Base-by-base conservation (phyloP, 2,113 vertebrate genomes). In the Lagenorhynchus albirostris region DNA sequence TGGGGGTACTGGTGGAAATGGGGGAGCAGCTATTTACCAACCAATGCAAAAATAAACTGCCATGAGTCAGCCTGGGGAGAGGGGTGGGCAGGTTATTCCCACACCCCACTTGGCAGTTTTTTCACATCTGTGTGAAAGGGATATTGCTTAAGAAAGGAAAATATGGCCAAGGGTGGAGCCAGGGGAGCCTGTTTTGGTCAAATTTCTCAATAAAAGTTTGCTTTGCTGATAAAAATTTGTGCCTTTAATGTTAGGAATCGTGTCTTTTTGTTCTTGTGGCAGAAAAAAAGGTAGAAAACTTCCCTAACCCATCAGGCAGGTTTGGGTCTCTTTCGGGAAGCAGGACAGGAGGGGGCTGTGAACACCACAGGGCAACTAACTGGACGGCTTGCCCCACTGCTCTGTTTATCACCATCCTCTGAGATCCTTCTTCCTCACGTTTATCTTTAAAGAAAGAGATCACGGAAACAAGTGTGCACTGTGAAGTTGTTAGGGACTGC, bases 131-230 rank as follows among this genome's bases (percentile, higher is more conserved):
- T 91, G 95, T 84, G 63, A 96, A 97, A 98, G 96, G 89, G 87
- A 53, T 79, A 89, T 95, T 97, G 95, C 94, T 92, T 92, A 94
- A 97, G 92, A 82, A 94, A 80, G 76, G 84, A 94, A 93, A 97
- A 84, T 10, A 65, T 70, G 86, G 83, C 12, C 2, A 41, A 38
- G 80, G 94, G 76, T 36, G 65, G 93, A 71, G 41, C 73, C 44
- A 50, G 47, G 67, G 55, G 71, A 85, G 44, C 47, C 65, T 93
- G 92, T 91, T 91, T 91, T 63, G 73, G 85, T 97, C 96, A 50
- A 10, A 84, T 95, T 90, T 97, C 95, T 97, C 97, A 91, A 67
- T 76, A 96, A 85, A 96, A 76, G 79, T 91, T 96, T 94, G 95
- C 47, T 85, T 73, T 91, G 85, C 91, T 88, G 87, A 95, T 96